Base-by-base conservation (phyloP, 2,113 vertebrate genomes). In the Oryzias curvinotus region DNA sequence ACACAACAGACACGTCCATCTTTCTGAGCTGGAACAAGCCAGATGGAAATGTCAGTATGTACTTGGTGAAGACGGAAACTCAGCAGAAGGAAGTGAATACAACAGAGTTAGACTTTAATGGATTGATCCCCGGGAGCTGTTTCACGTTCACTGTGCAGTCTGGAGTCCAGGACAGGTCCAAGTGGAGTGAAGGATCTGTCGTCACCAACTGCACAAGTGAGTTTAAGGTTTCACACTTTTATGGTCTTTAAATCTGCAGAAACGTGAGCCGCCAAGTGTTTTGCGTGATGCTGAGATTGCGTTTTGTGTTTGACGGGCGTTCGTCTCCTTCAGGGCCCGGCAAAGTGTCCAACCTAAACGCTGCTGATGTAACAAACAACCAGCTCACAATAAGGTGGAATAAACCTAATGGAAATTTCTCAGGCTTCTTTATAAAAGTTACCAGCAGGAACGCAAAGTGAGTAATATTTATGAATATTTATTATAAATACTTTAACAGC, bases 341-440 rank as follows among this genome's bases (percentile, higher is more conserved):
- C 3, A 51, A 16, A 6, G 89, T 86, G 8, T 45, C 46, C 12
- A 0, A 57, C 1, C 60, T 88, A 26, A 5, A 0, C 0, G 65
- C n/a, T 8, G 7, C 0, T 1, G 0, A 4, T 0, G 52, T n/a
- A 3, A 52, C 0, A 0, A 0, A 18, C 0, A 0, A 0, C 0
- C 68, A 52, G 0, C n/a, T 89, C 18, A 0, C 0, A 1, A 61
- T 91, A 1, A 1, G 0, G 1, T 91, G 87, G 87, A 0, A 0
- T 0, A 0, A 0, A 2, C 85, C 85, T 1, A 0, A 5, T 0
- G 86, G 89, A 30, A 1, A 21, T 0, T 2, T 0, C 57, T 49
- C 28, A 0, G 13, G 5, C 0, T 87, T 57, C 64, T 0, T 0
- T 0, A 86, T 86, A 49, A 1, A 0, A 1, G 78, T 47, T 0